Conservation (phyloP, 2,888 invertebrate species). For the Amorpha juglandis region DNA sequence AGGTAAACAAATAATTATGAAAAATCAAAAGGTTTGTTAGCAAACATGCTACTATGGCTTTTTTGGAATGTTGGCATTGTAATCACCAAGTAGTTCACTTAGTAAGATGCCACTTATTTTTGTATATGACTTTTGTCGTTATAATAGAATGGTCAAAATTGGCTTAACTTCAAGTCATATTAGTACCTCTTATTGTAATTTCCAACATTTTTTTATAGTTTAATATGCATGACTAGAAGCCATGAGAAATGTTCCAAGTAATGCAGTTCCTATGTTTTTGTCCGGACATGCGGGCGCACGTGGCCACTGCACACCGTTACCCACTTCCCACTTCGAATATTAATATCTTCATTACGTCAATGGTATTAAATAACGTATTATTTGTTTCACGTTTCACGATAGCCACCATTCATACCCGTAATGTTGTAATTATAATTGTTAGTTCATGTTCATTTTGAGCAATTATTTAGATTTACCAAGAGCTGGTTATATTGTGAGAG, state of each 20-base stretch:
- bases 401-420: slow-evolving; percentile 4
- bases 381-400: slow-evolving; percentile 1
- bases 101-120: not conserved
- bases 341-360: slow-evolving; percentile 57
- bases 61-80: no score
- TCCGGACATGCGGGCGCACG: slow-evolving; percentile 76
- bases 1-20: no score
- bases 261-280: slow-evolving; percentile 69
- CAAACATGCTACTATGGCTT: no score
- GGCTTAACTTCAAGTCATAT: no score
- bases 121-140: no score
- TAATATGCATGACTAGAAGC: slow-evolving; percentile 46
- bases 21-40: no score
- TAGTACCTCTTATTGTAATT: no score
- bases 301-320: slow-evolving; percentile 57
- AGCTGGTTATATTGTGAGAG: slow-evolving; percentile 2
- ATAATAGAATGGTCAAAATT: no score
- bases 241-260: slow-evolving; percentile 52
- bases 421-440: slow-evolving; percentile 13
- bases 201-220: slow-evolving; percentile 19
- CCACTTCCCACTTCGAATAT: slow-evolving; percentile 63
- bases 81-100: no score
- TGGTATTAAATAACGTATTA: slow-evolving; percentile 15
- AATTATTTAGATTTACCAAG: not conserved
- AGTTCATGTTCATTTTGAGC: not conserved